phyloP scores from a whole-genome alignment of 1,140 invertebrate species.

The Drosophila elegans region DNA sequence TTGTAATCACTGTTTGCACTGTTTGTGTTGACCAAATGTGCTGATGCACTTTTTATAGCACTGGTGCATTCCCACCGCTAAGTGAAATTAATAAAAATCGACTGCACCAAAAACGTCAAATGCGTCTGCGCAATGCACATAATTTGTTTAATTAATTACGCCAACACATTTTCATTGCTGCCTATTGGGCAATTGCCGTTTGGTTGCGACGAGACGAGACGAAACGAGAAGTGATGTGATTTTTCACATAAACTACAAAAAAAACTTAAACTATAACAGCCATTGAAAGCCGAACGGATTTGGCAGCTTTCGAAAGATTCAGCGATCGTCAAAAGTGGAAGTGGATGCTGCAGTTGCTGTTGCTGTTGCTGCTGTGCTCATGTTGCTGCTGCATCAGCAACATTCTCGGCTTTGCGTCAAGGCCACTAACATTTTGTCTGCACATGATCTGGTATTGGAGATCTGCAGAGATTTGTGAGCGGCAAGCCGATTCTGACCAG shows the following conservation, averaged over 20 bases:
- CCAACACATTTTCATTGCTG: constrained; percentile 75
- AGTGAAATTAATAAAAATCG: constrained; percentile 81
- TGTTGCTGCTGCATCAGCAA: constrained; percentile 44
- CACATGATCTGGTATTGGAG: constrained; percentile 31
- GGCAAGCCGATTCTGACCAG: constrained; percentile 31
- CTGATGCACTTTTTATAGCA: constrained; percentile 61
- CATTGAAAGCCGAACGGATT: constrained; percentile 72
- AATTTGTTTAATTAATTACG: constrained; percentile 83
- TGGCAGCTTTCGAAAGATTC: constrained; percentile 73
- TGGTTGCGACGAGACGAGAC: neutral
- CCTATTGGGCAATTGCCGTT: constrained; percentile 56
- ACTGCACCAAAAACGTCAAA: constrained; percentile 76
- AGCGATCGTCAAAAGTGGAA: constrained; percentile 43
- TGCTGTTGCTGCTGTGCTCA: constrained; percentile 12
- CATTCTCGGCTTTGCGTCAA: constrained; percentile 76
- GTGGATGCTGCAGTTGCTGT: constrained; percentile 34
- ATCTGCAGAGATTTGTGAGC: constrained; percentile 34
- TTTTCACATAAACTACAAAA: constrained; percentile 64
- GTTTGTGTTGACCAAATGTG: constrained; percentile 9
- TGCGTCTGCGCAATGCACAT: constrained; percentile 78
- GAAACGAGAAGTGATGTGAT: constrained; percentile 54
- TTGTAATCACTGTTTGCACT: constrained; percentile 71
- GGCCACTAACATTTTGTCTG: constrained; percentile 70
- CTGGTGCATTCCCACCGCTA: constrained; percentile 71
- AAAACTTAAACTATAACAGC: constrained; percentile 62